Base-by-base conservation (phyloP, 2,797 vertebrate species). In the Sebastes nivosus region DNA sequence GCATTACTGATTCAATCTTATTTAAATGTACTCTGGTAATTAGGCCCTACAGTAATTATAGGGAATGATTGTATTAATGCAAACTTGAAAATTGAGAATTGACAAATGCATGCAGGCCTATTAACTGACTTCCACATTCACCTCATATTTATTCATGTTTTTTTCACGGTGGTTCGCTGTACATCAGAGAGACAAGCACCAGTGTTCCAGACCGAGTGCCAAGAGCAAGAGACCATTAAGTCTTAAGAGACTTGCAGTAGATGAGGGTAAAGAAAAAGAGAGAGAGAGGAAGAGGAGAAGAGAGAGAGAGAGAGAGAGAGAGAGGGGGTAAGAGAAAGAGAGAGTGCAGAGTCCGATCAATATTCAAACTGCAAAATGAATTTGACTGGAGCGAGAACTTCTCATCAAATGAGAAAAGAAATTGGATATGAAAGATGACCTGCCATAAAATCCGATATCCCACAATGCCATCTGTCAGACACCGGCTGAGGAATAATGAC, bases 381-480 rank as follows among this genome's bases (percentile, higher is more conserved):
- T 95, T 93, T 94, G 93, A 95, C 94, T 94, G 91, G 89, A 93
- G 92, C 84, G 87, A 95, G 94, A 95, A 95, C 89, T 94, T 95
- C 93, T 94, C 93, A 94, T 95, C 94, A 95, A 95, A 95, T 94
- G 94, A 93, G 88, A 92, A 94, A 94, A 94, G 93, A 95, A 96
- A 96, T 95, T 94, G 94, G 92, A 96, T 95, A 95, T 96, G 95
- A 96, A 94, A 94, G 95, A 96, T 95, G 95, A 95, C 94, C 96
- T 94, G 94, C 93, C 93, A 94, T 93, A 92, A 95, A 95, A 95
- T 90, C 93, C 93, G 93, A 95, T 95, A 96, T 95, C 93, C 95
- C 92, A 94, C 95, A 95, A 95, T 95, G 93, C 92, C 94, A 94
- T 95, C 94, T 95, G 94, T 96, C 94, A 96, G 93, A 93, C 93